Percentiles rank a stretch among this genome's conserved stretches.
Evolutionary conservation across 2,888 invertebrate genomes (phyloP).

Genomic region (Maniola hyperantus): DNA sequence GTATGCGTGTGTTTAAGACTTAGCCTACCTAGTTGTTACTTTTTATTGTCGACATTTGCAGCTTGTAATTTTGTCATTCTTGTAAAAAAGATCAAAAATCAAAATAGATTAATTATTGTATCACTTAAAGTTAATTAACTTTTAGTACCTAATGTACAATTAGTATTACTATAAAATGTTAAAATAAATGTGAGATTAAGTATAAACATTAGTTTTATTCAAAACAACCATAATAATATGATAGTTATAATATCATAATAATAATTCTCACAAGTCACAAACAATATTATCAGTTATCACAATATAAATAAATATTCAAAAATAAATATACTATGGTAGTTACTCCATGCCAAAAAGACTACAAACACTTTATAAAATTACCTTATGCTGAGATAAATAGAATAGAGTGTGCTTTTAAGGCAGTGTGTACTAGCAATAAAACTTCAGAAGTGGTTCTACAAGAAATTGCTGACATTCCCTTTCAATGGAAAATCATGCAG

Average conservation of each 20-base stretch:
- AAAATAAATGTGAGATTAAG: conserved; percentile 14
- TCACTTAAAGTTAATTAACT: conserved; percentile 8
- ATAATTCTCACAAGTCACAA: not conserved
- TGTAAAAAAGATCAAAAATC: conserved; percentile 13
- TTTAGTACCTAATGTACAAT: conserved; percentile 21
- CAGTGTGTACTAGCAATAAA: too few species aligned
- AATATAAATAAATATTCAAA: not conserved
- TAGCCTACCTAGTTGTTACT: conserved; percentile 9
- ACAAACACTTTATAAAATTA: too few species aligned
- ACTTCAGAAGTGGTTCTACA: too few species aligned
- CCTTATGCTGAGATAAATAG: too few species aligned
- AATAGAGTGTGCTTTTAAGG: too few species aligned
- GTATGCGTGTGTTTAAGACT: conserved; percentile 33
- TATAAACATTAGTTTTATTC: conserved; percentile 15
- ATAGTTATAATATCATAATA: conserved; percentile 6
- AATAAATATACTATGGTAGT: not conserved
- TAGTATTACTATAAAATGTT: conserved; percentile 4
- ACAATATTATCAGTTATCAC: not conserved
- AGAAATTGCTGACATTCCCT: too few species aligned
- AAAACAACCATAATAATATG: conserved; percentile 9
- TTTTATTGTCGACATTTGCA: conserved; percentile 11
- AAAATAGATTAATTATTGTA: conserved; percentile 9
- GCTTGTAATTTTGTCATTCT: conserved; percentile 17
- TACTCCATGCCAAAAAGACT: not conserved
- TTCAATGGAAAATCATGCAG: too few species aligned